Evolutionary conservation across 2,797 vertebrate species (phyloP), one percentile per base, ranked within the genome.

Genomic region (Oophaga sylvatica): DNA sequence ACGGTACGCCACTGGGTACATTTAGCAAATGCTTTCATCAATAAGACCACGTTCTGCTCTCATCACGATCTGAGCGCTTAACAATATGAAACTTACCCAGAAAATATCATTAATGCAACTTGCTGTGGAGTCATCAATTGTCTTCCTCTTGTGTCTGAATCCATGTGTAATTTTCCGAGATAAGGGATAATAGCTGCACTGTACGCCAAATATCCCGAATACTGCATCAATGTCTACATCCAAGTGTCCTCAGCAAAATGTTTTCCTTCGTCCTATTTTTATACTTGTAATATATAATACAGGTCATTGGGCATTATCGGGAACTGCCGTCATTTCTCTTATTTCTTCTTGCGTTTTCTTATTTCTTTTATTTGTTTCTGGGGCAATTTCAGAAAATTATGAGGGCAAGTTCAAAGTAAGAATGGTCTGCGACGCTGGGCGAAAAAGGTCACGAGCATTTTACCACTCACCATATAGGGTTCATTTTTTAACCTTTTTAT

Each of bases 21-120:
- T 68, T 45, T 87, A 80, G 80, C 86, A 78, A 78, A 48, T 45
- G 48, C 12, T 31, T 87, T 83, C 83, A 87, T 83, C 80, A 87
- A 60, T 19, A 70, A 75, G 59, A 73, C 62, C 57, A 16, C 77
- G 57, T 31, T 73, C 26, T 62, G 9, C 68, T 62, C 80, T 82
- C 59, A 87, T 81, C 81, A 87, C 56, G 48, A 26, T 45, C 26
- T n/a, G 56, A 26, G 67, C 29, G 68, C 59, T 78, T 63, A 35
- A 60, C 53, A 45, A 77, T 78, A 78, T 83, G 71, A 87, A 87
- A 48, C 41, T 53, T 81, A 87, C 48, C 62, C 48, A 35, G 67
- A 53, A 53, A 60, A 82, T 81, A 87, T 76, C 86, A 87, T 87
- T 87, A 87, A 83, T 83, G 86, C 65, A 68, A 68, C 81, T 83